Percentiles rank a stretch among this genome's conserved stretches.
phyloP scores from a whole-genome alignment of 2,888 invertebrate species.

The Blomia tropicalis region DNA sequence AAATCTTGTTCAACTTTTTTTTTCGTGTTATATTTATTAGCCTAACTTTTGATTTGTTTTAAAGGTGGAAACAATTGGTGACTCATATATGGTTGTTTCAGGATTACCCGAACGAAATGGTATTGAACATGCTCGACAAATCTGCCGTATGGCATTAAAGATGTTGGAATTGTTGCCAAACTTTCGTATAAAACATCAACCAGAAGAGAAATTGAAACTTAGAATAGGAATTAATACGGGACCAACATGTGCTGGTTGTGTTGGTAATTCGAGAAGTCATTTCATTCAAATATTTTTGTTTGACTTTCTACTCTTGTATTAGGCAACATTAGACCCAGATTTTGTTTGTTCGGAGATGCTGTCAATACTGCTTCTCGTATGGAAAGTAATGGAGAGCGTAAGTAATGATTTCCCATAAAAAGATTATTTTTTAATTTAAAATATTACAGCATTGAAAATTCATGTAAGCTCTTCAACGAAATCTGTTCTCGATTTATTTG shows the following conservation, averaged over 20 bases:
- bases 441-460: constrained; percentile 39
- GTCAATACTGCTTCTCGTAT: constrained; percentile 21
- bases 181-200: constrained; percentile 72
- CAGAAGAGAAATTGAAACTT: constrained; percentile 68
- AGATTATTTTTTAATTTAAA: not conserved
- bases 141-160: constrained; percentile 79
- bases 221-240: constrained; percentile 76
- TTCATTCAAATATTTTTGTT: not conserved
- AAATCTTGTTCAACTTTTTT: not conserved
- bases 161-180: constrained; percentile 54
- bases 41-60: not conserved
- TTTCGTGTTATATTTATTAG: not conserved
- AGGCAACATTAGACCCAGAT: constrained; percentile 34
- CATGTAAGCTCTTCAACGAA: constrained; percentile 58
- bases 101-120: constrained; percentile 69
- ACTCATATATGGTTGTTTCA: constrained; percentile 72
- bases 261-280: not conserved
- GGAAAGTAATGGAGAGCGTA: constrained; percentile 23
- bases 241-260: constrained; percentile 20
- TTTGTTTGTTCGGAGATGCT: constrained; percentile 23
- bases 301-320: not conserved
- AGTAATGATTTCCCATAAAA: not conserved
- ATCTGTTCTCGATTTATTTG: constrained; percentile 49
- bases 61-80: constrained; percentile 74
- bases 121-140: constrained; percentile 71